Conservation (phyloP, 2,888 invertebrate genomes). For the Hypercompe scribonia region DNA sequence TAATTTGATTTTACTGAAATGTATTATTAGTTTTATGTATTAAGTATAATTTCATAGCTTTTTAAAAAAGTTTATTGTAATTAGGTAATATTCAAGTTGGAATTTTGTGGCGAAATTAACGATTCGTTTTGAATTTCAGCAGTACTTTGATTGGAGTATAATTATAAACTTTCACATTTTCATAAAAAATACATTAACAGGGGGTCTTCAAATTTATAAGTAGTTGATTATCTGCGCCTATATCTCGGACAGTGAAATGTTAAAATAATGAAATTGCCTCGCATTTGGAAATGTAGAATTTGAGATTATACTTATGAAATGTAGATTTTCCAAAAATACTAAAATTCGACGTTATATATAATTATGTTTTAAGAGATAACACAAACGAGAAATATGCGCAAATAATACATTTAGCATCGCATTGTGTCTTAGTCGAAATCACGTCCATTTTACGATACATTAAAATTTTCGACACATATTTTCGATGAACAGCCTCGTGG, state of each 20-base stretch:
- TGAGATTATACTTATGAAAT: slow-evolving; percentile 76
- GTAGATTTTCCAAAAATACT: slow-evolving; percentile 79
- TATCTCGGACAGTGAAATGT: slow-evolving; percentile 70
- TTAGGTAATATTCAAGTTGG: slow-evolving; percentile 77
- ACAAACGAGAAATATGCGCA: slow-evolving; percentile 73
- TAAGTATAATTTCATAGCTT: slow-evolving; percentile 77
- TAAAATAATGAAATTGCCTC: slow-evolving; percentile 85
- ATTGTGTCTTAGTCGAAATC: slow-evolving; percentile 39
- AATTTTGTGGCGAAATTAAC: slow-evolving; percentile 79
- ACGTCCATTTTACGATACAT: slow-evolving; percentile 24
- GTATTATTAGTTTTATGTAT: slow-evolving; percentile 81
- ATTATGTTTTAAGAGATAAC: slow-evolving; percentile 75
- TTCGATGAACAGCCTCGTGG: slow-evolving; percentile 5
- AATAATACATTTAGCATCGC: slow-evolving; percentile 41
- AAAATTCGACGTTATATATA: slow-evolving; percentile 76
- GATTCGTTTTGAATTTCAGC: slow-evolving; percentile 57
- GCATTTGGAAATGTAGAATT: slow-evolving; percentile 86
- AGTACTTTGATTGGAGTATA: slow-evolving; percentile 55
- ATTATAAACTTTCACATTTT: slow-evolving; percentile 53
- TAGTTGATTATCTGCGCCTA: slow-evolving; percentile 64
- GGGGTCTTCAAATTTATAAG: slow-evolving; percentile 70
- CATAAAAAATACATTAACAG: slow-evolving; percentile 79
- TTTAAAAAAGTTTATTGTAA: slow-evolving; percentile 71
- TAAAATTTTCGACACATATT: slow-evolving; percentile 17
- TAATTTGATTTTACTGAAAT: slow-evolving; percentile 81